phyloP scores from a whole-genome alignment of 1,140 invertebrate species.

The Bemisia tabaci region DNA sequence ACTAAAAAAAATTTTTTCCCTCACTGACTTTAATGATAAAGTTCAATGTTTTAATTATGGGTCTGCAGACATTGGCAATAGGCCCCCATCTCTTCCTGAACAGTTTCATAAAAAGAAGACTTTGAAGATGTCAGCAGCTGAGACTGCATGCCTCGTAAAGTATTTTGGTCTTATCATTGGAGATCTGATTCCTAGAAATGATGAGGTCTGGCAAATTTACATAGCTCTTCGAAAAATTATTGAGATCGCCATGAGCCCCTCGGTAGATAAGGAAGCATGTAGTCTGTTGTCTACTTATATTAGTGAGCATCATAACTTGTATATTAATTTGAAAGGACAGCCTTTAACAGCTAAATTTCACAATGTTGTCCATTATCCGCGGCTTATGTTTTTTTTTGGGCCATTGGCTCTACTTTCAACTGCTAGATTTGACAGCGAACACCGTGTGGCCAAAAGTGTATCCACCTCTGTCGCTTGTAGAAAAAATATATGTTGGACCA shows the following conservation, averaged over 20 bases:
- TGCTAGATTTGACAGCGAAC: neutral
- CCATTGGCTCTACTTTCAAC: neutral
- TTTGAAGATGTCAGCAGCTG: conserved; percentile 20
- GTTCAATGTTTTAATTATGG: neutral
- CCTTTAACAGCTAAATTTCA: neutral
- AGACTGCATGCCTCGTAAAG: conserved; percentile 20
- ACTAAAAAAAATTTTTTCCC: neutral
- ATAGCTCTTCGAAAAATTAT: conserved; percentile 19
- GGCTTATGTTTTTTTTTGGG: neutral
- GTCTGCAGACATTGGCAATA: neutral
- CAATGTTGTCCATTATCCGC: neutral
- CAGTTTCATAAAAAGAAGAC: conserved; percentile 12
- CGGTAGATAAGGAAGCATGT: neutral
- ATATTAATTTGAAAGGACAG: neutral
- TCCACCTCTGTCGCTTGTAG: neutral
- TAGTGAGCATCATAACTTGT: neutral
- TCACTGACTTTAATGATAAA: neutral
- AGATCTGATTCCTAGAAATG: conserved; percentile 19
- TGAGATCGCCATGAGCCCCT: conserved; percentile 15
- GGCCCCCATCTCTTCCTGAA: neutral
- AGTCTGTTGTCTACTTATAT: neutral
- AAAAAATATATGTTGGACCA: neutral
- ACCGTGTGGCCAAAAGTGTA: neutral
- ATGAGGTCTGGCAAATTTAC: conserved; percentile 20
- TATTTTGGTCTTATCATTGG: conserved; percentile 20